Evolutionary conservation across 2,113 vertebrate species (phyloP), one percentile per base, ranked within the genome.

Genomic region (Prietella phreatophila): DNA sequence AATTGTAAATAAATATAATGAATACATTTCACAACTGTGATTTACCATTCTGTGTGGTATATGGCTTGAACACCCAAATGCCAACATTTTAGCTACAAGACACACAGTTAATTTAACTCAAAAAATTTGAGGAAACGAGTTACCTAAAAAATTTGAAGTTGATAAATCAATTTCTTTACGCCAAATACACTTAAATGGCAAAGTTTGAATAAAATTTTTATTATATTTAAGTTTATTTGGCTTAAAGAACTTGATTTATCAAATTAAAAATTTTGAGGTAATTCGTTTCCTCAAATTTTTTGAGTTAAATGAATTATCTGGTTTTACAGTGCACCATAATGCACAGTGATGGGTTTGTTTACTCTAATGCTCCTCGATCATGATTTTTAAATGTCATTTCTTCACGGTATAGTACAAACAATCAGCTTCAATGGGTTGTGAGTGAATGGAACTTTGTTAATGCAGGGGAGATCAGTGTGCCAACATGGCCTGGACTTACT

Each of bases 401-500:
- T 55, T 55, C 15, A 79, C 27, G 0, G 9, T 79, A 17, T 79
- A 30, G 3, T 10, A 55, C 20, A 25, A 55, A 30, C 15, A 17
- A 13, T 47, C 39, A 27, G 20, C 4, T 13, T 25, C 42, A 50
- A 13, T 27, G 55, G 14, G 27, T 14, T 76, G 2, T 53, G 2
- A 17, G 17, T 80, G 76, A 85, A 84, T 13, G 6, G 61, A 80
- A 4, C n/a, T 60, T 1, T 84, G 25, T 85, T 53, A 42, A 73
- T 81, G 63, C 87, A 90, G 89, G 33, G 33, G 27, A 39, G 39
- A 58, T 36, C 2, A 78, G 20, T 90, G 89, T 53, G 3, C 39
- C 0, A 85, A n/a, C 33, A 42, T 2, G 9, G 22, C n/a, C 27
- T 85, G 76, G 85, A 79, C 4, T 13, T 90, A 89, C 60, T 6